Base-by-base conservation (phyloP, 2,113 vertebrate species). In the Arizona elegans region DNA sequence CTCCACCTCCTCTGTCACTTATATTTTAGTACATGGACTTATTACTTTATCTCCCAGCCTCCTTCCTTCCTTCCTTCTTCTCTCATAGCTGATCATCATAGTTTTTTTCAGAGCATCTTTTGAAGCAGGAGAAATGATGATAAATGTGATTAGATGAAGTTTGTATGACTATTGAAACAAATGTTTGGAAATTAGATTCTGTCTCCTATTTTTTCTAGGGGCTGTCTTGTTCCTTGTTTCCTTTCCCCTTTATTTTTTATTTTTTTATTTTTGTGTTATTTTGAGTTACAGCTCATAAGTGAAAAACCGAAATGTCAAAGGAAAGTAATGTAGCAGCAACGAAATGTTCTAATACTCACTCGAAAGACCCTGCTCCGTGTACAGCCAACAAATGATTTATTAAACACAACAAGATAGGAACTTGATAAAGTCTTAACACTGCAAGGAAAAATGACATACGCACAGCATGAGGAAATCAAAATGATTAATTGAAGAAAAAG, bases 341-440 rank as follows among this genome's bases (percentile, higher is more conserved):
- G 8, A 88, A 86, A 86, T 26, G 43, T 55, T 89, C 58, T 38
- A 94, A 92, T 12, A 15, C 21, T 88, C 92, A n/a, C 33, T 24
- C 92, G 85, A 96, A 94, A 94, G 24, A 55, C 6, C 38, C 38
- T 29, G 33, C 88, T 21, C 94, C 55, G 65, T 53, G 81, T 0
- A 1, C 91, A 87, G 87, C 26, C 90, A 91, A 90, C 93, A 95
- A 94, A 65, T 89, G 91, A 96, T 92, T 92, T 95, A 97, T 95
- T 94, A 94, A 97, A 95, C 85, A 87, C 17, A 75, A 59, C 86
- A 94, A 94, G 86, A 94, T 47, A 96, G 94, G 96, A 21, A 92
- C 43, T 93, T 13, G 62, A 96, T 92, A 95, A 96, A 95, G 91
- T 70, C 93, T 96, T 97, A 93, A 93, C 95, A 93, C 12, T 92